These are phyloP conservation scores for Nilaparvata lugens DNA, from an alignment of 1,140 invertebrate species.

Conservation along the genomic window DNA sequence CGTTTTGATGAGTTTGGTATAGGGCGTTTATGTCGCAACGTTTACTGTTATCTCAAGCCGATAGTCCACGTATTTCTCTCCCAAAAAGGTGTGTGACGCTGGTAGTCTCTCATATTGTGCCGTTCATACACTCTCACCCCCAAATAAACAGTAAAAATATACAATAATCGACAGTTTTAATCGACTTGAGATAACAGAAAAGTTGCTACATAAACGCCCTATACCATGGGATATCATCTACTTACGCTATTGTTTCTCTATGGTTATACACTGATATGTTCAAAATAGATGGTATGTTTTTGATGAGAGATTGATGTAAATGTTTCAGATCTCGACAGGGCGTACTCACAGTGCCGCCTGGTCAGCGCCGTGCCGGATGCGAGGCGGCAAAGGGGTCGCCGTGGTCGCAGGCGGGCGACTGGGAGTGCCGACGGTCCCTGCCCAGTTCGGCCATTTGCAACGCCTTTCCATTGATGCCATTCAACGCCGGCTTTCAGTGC, in stretches of 20 bases:
- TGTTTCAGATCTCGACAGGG: slow-evolving; percentile 45
- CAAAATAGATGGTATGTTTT: neutral
- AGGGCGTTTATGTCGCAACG: too few relatives aligned
- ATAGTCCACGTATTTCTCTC: too few relatives aligned
- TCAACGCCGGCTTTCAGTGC: slow-evolving; percentile 44
- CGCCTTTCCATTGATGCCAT: slow-evolving; percentile 42
- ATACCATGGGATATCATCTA: too few relatives aligned
- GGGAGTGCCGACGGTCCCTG: slow-evolving; percentile 45
- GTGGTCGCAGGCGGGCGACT: slow-evolving; percentile 37
- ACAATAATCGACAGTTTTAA: too few relatives aligned
- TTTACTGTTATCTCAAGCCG: too few relatives aligned
- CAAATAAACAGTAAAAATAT: too few relatives aligned
- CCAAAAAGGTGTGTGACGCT: too few relatives aligned
- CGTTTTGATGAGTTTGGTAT: too few relatives aligned
- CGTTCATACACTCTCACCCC: too few relatives aligned
- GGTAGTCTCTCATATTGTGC: too few relatives aligned
- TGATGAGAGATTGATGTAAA: neutral
- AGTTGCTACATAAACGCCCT: neutral
- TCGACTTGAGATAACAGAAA: too few relatives aligned
- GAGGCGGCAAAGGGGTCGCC: slow-evolving; percentile 39
- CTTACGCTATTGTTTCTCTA: too few relatives aligned
- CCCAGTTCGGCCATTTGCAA: slow-evolving; percentile 47
- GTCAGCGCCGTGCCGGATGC: slow-evolving; percentile 44
- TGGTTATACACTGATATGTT: neutral
- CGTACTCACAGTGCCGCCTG: slow-evolving; percentile 54